These are phyloP conservation scores for Drosophila prostipennis DNA, from an alignment of 2,888 invertebrate genomes.

Conservation along the genomic window DNA sequence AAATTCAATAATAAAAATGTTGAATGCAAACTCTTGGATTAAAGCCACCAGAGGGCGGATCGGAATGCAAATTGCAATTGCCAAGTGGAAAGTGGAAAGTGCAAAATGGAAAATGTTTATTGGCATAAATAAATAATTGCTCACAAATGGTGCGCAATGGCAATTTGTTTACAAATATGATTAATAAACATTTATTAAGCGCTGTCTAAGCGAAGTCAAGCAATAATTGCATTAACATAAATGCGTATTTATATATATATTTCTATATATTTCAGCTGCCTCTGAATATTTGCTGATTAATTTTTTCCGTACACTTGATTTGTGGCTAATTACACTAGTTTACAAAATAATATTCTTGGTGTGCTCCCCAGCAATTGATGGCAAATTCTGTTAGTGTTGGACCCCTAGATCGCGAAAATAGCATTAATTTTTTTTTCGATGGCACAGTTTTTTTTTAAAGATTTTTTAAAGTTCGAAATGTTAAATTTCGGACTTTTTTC, in stretches of 20 bases:
- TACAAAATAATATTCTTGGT: too few species aligned
- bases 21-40: conserved; percentile 62
- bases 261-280: not conserved
- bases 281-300: conserved; percentile 10
- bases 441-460: too few species aligned
- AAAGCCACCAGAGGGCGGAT: conserved; percentile 31
- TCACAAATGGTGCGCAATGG: conserved; percentile 65
- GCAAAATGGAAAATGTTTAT: conserved; percentile 59
- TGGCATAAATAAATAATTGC: conserved; percentile 67
- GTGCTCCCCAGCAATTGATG: too few species aligned
- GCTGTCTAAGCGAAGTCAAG: conserved; percentile 34
- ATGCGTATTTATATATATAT: not conserved
- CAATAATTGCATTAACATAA: conserved; percentile 29
- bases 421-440: too few species aligned
- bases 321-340: conserved; percentile 20
- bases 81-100: conserved; percentile 15
- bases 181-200: conserved; percentile 62
- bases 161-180: conserved; percentile 67
- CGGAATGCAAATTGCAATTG: conserved; percentile 23
- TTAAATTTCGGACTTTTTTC: too few species aligned
- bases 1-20: conserved; percentile 74
- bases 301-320: conserved; percentile 7
- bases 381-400: too few species aligned
- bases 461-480: too few species aligned
- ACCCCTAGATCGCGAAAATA: too few species aligned